phyloP scores from a whole-genome alignment of 2,113 vertebrate species.

The Hypomesus transpacificus region DNA sequence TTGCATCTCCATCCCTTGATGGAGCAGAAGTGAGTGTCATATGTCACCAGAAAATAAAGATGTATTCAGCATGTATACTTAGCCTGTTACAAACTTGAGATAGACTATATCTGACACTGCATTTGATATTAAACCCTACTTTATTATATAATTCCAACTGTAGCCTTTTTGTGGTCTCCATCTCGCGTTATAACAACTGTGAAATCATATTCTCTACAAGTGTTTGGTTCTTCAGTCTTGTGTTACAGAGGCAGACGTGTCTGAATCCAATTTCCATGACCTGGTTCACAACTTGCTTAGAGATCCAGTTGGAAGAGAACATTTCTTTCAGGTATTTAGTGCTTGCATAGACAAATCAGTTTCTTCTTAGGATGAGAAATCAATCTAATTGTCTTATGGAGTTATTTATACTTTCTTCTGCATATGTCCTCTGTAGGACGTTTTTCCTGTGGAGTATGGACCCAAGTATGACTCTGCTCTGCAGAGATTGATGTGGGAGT shows the following conservation, averaged over 20 bases:
- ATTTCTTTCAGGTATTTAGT: slow-evolving; percentile 70
- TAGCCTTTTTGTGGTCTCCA: background rate
- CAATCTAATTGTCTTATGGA: background rate
- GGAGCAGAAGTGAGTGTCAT: slow-evolving; percentile 3
- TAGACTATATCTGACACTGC: no score
- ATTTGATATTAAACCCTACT: no score
- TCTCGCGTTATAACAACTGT: background rate
- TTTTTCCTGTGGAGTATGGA: slow-evolving; percentile 76
- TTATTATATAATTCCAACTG: no score
- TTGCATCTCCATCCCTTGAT: slow-evolving; percentile 30
- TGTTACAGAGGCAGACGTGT: slow-evolving; percentile 59
- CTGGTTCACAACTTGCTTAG: slow-evolving; percentile 68
- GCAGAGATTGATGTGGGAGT: slow-evolving; percentile 73
- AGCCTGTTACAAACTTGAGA: no score
- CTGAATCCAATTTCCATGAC: slow-evolving; percentile 61
- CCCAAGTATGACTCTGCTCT: slow-evolving; percentile 69
- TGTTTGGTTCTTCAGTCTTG: slow-evolving; percentile 7
- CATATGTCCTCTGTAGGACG: slow-evolving; percentile 54
- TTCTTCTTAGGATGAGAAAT: background rate
- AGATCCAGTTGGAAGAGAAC: slow-evolving; percentile 64
- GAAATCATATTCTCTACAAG: no score
- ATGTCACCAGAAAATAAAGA: no score
- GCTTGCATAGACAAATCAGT: background rate
- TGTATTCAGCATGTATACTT: no score
- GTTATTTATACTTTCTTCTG: background rate